These are phyloP conservation scores for Trematocara unimaculatum DNA, from an alignment of 2,113 vertebrate genomes.

Conservation along the genomic window DNA sequence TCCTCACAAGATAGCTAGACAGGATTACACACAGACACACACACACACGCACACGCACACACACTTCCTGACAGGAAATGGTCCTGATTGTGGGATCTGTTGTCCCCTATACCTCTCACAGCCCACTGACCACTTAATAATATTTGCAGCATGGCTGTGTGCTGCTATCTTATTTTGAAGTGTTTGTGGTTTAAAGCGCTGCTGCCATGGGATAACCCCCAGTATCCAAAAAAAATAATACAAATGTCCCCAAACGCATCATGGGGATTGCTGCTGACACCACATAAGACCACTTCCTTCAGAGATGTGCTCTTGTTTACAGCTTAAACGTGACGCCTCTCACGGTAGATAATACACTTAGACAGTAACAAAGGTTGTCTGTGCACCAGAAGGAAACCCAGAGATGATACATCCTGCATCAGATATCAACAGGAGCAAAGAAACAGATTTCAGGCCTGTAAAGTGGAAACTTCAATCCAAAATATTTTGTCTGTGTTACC, in stretches of 20 bases:
- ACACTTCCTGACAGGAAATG: slow-evolving; percentile 26
- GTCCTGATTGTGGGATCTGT: slow-evolving; percentile 15
- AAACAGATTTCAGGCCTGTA: neutral
- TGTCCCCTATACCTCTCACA: neutral
- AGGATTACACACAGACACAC: neutral
- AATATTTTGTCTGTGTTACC: neutral
- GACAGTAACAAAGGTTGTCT: neutral
- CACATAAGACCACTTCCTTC: slow-evolving; percentile 13
- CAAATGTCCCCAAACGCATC: neutral
- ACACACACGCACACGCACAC: neutral
- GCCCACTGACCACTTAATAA: neutral
- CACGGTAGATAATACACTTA: neutral
- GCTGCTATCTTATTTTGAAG: neutral
- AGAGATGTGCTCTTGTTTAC: slow-evolving; percentile 13
- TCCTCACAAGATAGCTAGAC: neutral
- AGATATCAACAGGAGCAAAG: neutral
- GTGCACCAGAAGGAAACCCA: slow-evolving; percentile 9
- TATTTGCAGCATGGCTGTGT: neutral
- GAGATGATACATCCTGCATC: slow-evolving; percentile 1
- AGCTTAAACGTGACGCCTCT: neutral
- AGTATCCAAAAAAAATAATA: neutral
- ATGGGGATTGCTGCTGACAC: slow-evolving; percentile 29
- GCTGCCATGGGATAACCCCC: neutral
- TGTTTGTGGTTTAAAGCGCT: neutral
- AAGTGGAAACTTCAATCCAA: neutral